Base-by-base conservation (phyloP, 1,140 invertebrate genomes). In the Macrosteles quadrilineatus region DNA sequence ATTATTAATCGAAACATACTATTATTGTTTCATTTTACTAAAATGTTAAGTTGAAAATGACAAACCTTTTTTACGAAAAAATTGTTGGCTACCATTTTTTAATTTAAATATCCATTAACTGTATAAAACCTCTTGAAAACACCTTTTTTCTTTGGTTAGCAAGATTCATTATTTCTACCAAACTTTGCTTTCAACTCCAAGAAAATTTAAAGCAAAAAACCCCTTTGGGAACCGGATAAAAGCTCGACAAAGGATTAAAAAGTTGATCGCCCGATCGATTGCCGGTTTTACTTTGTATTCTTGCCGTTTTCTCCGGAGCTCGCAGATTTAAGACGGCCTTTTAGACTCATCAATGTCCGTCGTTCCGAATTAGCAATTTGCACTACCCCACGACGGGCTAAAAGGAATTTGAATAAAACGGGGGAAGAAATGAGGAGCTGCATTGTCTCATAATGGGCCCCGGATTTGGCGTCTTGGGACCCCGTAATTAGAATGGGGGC, bases 261-360 rank as follows among this genome's bases (percentile, higher is more conserved):
- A 59, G 27, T 29, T 30, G 55, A 36, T 36, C 32, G 32, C 32
- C 47, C 47, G 21, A 19, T 11, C n/a, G 6, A 19, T 11, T 19
- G 14, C 23, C 23, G 21, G 23, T 6, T 59, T 59, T 29, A 59
- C 55, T 59, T 59, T 59, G 55, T 59, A 59, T 59, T 59, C 55
- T 14, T 21, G 6, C 55, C 55, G 27, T 59, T 59, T 59, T 59
- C 55, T 59, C 11, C 6, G n/a, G 23, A 29, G 21, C 21, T 29
- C 21, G 55, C 21, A 59, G 47, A 21, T 59, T 59, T 59, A 59
- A 59, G 55, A 23, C 23, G 55, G 21, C 11, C 23, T n/a, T 36
- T 59, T 30, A 25, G 63, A 43, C 63, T 66, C 63, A 66, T 66
- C 63, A 66, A 66, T 66, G 63, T 66, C 63, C 63, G 63, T 59